These are phyloP conservation scores for Agrochola circellaris DNA, from an alignment of 2,888 invertebrate species.

Conservation along the genomic window DNA sequence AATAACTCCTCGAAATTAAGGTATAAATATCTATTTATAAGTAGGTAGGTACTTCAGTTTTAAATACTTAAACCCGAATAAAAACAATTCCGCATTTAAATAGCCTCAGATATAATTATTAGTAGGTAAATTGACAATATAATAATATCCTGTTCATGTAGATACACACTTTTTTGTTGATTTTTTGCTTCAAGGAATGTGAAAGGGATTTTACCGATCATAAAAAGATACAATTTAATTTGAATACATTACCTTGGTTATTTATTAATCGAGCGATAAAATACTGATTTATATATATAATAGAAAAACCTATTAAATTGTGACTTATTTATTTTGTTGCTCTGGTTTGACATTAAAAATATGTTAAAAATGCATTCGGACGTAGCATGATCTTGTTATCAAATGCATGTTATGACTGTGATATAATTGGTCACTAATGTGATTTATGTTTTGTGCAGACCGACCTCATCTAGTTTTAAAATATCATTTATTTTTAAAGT, in stretches of 20 bases:
- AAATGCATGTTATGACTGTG: not conserved
- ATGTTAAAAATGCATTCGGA: constrained; percentile 15
- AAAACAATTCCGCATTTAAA: constrained; percentile 15
- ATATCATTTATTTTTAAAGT: not conserved
- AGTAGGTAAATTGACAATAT: constrained; percentile 20
- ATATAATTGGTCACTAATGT: not conserved
- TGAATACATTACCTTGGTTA: constrained; percentile 35
- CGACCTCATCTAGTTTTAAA: not conserved
- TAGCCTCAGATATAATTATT: constrained; percentile 25
- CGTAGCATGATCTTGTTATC: not conserved
- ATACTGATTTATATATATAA: constrained; percentile 13
- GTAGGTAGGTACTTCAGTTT: not conserved
- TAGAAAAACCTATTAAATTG: constrained; percentile 33
- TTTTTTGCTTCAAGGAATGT: constrained; percentile 62
- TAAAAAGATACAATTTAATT: constrained; percentile 47
- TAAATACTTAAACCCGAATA: not conserved
- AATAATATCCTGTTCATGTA: constrained; percentile 44
- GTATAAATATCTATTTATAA: not conserved
- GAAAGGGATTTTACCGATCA: constrained; percentile 52
- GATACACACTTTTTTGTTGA: constrained; percentile 47
- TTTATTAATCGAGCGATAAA: constrained; percentile 39
- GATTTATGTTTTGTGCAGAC: not conserved
- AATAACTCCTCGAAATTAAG: not conserved
- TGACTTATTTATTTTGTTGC: constrained; percentile 46
- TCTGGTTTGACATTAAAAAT: constrained; percentile 52